Percentiles rank a stretch among this genome's conserved stretches.
Evolutionary conservation across 2,113 vertebrate species (phyloP).

Genomic region (Lampris incognitus): DNA sequence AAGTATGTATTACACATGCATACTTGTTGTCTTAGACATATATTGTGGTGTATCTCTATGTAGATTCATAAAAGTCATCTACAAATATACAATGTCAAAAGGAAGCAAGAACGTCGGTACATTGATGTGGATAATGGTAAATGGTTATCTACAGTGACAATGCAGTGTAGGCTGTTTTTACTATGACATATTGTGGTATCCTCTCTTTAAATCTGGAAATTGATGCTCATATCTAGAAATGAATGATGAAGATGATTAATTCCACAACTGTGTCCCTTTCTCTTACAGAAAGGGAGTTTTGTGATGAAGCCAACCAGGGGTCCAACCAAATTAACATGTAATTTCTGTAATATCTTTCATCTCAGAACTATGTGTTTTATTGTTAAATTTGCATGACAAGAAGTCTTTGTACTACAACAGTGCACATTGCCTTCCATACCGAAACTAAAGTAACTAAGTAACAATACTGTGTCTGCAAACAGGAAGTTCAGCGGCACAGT

Average conservation of each 20-base stretch:
- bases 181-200: no score
- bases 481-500: slow-evolving; percentile 13
- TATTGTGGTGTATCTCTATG: no score
- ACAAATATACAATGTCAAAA: no score
- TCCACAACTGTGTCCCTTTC: neutral
- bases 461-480: slow-evolving; percentile 24
- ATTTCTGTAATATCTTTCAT: slow-evolving; percentile 22
- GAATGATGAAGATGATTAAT: neutral
- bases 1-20: no score
- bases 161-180: no score
- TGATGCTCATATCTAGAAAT: neutral
- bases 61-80: no score
- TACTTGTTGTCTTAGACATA: no score
- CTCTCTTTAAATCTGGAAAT: no score
- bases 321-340: slow-evolving; percentile 55
- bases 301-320: slow-evolving; percentile 9
- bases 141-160: no score
- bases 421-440: slow-evolving; percentile 28
- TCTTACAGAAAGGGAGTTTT: slow-evolving; percentile 63
- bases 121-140: no score
- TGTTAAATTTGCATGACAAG: neutral
- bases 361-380: neutral
- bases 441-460: neutral
- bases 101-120: no score
- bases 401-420: slow-evolving; percentile 15